Evolutionary conservation across 2,113 vertebrate genomes (phyloP), one percentile per base, ranked within the genome.

Genomic region (Montifringilla adamsi): DNA sequence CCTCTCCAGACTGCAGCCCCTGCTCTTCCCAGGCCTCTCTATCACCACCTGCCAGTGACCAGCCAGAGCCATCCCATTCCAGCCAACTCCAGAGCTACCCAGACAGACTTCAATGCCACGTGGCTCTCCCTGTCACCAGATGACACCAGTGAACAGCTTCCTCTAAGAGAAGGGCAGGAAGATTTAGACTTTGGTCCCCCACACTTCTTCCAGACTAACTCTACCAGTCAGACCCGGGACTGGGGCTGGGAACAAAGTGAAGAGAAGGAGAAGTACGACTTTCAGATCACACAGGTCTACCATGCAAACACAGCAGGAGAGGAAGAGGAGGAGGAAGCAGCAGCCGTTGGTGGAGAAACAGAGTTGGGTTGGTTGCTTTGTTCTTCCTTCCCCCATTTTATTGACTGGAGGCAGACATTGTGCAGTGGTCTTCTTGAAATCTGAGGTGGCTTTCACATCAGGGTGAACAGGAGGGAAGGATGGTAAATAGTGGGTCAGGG

Each of bases 1-100:
- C 84, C 87, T 22, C 95, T 97, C 41, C 96, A 2, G 59, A 97
- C 97, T 17, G 94, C 94, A 24, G 72, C 98, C 13, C 97, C 97
- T 27, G 80, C 93, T 50, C 35, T 81, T 21, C 80, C 86, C 66
- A 90, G 84, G 50, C 89, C 95, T 24, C 84, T 90, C 58, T 95
- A 96, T 55, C 92, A 89, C 64, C 96, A 78, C 44, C 64, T 96
- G 22, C 60, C 97, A 73, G 81, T 86, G 87, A 53, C 87, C 44
- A 90, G 87, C 75, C 90, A 91, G 50, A 91, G 58, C 74, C 76
- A 91, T 10, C 93, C 91, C 15, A 2, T 93, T 43, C 83, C 95
- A 79, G 80, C 85, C 76, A 91, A 17, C 60, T 85, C 96, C 66
- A 84, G 93, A 72, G 76, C 95, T 87, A 55, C 67, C n/a, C 94